phyloP scores from a whole-genome alignment of 2,113 vertebrate species.

The Saguinus imperator region DNA sequence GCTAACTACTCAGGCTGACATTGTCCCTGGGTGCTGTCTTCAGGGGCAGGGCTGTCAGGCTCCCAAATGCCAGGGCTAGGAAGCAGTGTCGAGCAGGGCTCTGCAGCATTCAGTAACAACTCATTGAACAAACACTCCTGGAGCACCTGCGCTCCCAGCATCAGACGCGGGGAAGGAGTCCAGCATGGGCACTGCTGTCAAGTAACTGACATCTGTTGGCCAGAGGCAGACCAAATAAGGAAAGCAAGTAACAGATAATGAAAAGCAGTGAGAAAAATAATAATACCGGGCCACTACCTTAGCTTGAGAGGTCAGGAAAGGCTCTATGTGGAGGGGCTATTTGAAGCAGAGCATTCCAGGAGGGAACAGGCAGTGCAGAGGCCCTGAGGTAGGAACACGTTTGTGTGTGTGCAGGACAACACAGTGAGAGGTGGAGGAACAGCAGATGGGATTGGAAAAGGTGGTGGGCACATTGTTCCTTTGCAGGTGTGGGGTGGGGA shows the following conservation, averaged over 20 bases:
- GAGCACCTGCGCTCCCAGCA: background rate
- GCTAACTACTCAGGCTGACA: background rate
- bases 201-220: background rate
- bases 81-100: background rate
- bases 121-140: background rate
- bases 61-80: background rate
- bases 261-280: background rate
- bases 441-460: background rate
- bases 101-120: background rate
- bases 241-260: background rate
- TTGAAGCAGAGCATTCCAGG: background rate
- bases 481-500: too few species aligned
- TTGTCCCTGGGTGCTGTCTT: background rate
- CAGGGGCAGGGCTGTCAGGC: background rate
- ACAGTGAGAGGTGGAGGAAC: too few species aligned
- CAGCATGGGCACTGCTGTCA: background rate
- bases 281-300: background rate
- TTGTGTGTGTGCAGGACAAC: background rate
- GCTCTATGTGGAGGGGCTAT: background rate
- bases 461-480: background rate
- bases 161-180: rapidly evolving
- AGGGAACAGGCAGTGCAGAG: background rate
- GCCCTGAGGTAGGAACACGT: background rate
- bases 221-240: background rate
- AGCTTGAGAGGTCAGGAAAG: background rate